Evolutionary conservation across 2,888 invertebrate genomes (phyloP), one percentile per base, ranked within the genome.

Genomic region (Aspidiotus rigidus): DNA sequence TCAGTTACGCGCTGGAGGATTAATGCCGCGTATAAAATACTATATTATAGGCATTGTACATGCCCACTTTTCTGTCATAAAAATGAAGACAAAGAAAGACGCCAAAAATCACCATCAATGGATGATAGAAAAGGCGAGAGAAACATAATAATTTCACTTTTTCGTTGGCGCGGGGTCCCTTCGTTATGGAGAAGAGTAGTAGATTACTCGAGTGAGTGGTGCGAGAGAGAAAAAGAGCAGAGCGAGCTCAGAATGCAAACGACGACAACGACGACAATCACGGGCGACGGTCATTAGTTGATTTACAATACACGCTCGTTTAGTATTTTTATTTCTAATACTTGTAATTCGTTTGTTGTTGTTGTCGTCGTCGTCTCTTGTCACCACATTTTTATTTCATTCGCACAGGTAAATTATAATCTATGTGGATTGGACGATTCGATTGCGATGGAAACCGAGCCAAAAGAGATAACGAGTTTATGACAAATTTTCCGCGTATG

Each of bases 401-500:
- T 49, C 10, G 49, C 49, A 49, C 28, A 28, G 28, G 49, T n/a
- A 11, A 49, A 49, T n/a, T n/a, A 49, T 49, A 49, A 49, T 49
- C 49, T 28, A 28, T 28, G 28, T 49, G 49, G 49, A 49, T 49
- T 49, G 49, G 49, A 49, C 49, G 49, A 49, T 49, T 49, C n/a
- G 49, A 49, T 49, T 49, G 49, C 28, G 28, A 28, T 28, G 28
- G 28, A 28, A 28, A 28, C 28, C 28, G 28, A 28, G 28, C 28
- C 28, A 28, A 28, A 5, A 49, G n/a, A 13, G 49, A n/a, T 49
- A 49, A 49, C 49, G 49, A 49, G 49, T 49, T 49, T 49, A 49
- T n/a, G 49, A 49, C n/a, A n/a, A 49, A 49, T 49, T 49, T 49
- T 49, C 49, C n/a, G 49, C n/a, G 49, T 49, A 49, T n/a, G 49